Conservation (phyloP, 1,140 invertebrate genomes). For the Trialeurodes vaporariorum region DNA sequence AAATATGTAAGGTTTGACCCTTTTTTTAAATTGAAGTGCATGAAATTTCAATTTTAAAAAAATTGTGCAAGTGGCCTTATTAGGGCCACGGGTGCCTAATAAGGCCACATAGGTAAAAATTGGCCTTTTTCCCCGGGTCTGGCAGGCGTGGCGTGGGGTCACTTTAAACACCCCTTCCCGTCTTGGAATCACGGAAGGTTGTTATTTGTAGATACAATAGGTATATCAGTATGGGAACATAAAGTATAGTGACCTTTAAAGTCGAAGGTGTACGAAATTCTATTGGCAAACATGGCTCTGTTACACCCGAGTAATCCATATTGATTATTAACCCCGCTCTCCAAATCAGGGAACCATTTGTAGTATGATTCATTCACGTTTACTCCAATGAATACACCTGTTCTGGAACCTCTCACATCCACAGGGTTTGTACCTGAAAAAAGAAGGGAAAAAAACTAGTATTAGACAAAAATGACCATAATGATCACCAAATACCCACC, state of each 20-base stretch:
- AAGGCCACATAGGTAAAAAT: too few species aligned
- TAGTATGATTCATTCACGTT: conserved; percentile 17
- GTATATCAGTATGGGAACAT: not conserved
- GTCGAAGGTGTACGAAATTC: conserved; percentile 51
- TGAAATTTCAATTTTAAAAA: too few species aligned
- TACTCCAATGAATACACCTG: conserved; percentile 43
- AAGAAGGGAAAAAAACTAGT: too few species aligned
- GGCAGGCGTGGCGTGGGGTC: conserved; percentile 45
- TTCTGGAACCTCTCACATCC: conserved; percentile 38
- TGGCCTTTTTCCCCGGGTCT: conserved; percentile 49
- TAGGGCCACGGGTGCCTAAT: too few species aligned
- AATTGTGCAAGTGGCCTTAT: too few species aligned
- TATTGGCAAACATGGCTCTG: conserved; percentile 52
- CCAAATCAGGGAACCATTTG: conserved; percentile 13
- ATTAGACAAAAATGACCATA: too few species aligned
- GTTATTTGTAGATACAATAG: not conserved
- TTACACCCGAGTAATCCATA: conserved; percentile 52
- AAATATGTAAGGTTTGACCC: too few species aligned
- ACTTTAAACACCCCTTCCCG: too few species aligned
- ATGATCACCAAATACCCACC: too few species aligned
- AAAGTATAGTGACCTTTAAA: conserved; percentile 38
- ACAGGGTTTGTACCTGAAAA: conserved; percentile 35
- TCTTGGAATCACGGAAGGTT: too few species aligned
- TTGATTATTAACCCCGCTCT: too few species aligned
- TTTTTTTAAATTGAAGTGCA: too few species aligned